These are phyloP conservation scores for Clivina fossor DNA, from an alignment of 2,888 invertebrate species.

Conservation along the genomic window DNA sequence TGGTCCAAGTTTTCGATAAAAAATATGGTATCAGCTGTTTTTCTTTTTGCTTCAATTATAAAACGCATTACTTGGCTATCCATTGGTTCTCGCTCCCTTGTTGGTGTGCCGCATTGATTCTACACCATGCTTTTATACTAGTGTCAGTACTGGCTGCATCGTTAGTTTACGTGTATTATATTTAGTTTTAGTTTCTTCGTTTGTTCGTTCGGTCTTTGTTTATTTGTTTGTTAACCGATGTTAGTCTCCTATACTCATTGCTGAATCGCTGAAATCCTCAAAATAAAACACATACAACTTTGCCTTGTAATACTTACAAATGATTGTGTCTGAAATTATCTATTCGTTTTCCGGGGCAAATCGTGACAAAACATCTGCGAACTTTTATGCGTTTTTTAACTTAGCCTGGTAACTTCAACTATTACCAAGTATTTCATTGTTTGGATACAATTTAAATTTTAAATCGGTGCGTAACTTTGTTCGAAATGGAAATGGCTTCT, in stretches of 20 bases:
- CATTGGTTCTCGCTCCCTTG: slow-evolving; percentile 8
- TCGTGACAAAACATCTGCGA: slow-evolving; percentile 23
- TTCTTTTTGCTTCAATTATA: slow-evolving; percentile 29
- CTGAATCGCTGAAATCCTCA: no score
- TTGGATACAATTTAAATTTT: slow-evolving; percentile 32
- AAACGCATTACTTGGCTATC: slow-evolving; percentile 27
- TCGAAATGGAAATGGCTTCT: slow-evolving; percentile 25
- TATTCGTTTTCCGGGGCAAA: slow-evolving; percentile 21
- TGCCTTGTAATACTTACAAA: slow-evolving; percentile 29
- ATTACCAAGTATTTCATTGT: slow-evolving; percentile 32
- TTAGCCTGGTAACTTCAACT: slow-evolving; percentile 25
- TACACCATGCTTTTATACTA: no score
- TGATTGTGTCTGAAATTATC: slow-evolving; percentile 29
- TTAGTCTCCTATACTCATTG: not conserved
- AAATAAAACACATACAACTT: no score
- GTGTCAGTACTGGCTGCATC: not conserved
- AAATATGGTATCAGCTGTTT: slow-evolving; percentile 27
- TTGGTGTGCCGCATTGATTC: no score
- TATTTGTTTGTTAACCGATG: not conserved
- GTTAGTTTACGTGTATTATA: not conserved
- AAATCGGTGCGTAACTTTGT: slow-evolving; percentile 31
- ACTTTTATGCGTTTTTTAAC: slow-evolving; percentile 26
- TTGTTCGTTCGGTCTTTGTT: not conserved
- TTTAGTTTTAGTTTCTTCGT: not conserved
- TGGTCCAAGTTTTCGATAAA: slow-evolving; percentile 26